Conservation (phyloP, 2,797 vertebrate genomes). For the Chloroceryle inda region DNA sequence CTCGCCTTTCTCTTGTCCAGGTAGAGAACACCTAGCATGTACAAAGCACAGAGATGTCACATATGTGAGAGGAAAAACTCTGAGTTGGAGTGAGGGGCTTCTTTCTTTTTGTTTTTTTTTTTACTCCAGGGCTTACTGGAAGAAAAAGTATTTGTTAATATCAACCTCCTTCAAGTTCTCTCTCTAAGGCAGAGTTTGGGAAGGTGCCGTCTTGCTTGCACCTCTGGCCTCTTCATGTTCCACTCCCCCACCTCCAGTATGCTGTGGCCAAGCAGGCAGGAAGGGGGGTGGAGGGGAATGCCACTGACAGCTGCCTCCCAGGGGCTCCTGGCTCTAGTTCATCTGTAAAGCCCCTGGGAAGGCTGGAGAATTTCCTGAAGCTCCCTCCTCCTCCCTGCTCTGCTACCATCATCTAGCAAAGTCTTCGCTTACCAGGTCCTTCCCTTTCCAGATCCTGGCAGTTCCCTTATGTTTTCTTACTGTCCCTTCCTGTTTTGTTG, state of each 20-base stretch:
- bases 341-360: constrained; percentile 53
- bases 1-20: neutral
- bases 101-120: neutral
- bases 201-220: neutral
- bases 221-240: neutral
- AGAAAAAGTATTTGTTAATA: neutral
- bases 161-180: neutral
- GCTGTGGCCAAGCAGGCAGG: neutral
- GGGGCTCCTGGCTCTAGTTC: constrained; percentile 30
- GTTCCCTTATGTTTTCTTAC: neutral
- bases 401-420: neutral
- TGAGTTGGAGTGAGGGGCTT: neutral
- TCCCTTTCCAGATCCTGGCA: neutral
- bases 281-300: constrained; percentile 59
- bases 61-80: neutral
- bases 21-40: neutral
- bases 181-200: neutral
- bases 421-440: neutral
- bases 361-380: constrained; percentile 67
- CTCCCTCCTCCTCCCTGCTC: neutral
- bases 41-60: neutral
- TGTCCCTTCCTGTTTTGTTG: neutral
- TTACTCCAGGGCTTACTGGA: neutral
- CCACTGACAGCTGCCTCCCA: constrained; percentile 54
- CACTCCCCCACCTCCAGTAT: neutral